Base-by-base conservation (phyloP, 2,797 vertebrate species). In the Sebastolobus altivelis region DNA sequence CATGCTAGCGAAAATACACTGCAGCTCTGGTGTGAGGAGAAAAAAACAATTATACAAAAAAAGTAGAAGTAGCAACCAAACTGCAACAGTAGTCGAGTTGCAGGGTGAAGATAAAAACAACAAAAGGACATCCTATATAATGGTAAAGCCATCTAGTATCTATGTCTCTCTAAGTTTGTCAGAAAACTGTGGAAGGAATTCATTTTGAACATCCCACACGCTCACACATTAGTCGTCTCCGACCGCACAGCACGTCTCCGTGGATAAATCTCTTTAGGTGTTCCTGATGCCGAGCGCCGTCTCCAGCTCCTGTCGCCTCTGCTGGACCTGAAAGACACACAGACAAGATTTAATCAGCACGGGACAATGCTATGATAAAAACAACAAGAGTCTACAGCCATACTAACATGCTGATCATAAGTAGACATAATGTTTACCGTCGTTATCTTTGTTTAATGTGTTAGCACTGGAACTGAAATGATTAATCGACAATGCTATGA, bases 211-310 rank as follows among this genome's bases (percentile, higher is more conserved):
- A 60, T 75, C 71, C 63, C 69, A 46, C 52, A 61, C 58, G 11
- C 61, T 18, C 72, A 27, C 67, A 66, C 62, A 33, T 65, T 25
- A 62, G 75, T 65, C 49, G 31, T 76, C 80, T 81, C 82, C 40
- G 67, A 72, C 67, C 67, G 72, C 68, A 81, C 68, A 67, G 49
- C 72, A 65, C 8, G 43, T 77, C 54, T 73, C 9, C 38, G 65
- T 33, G 75, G 74, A 61, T 46, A 27, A 2, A 25, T 49, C n/a
- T 55, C 43, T 86, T 93, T 98, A 99, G 95, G 99, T 99, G 94
- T 99, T 99, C 83, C 98, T 96, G 96, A 99, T 99, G 46, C 99
- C 98, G 62, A 99, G 96, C 29, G 99, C 99, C 94, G 99, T 97
- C 92, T 99, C 99, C 95, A 99, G 63, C 87, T 99, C 99, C 95